A percentile compares a stretch with the other conserved stretches of the same genome.
Evolutionary conservation across 2,888 invertebrate genomes (phyloP).

Genomic region (Eupeodes latifasciatus): DNA sequence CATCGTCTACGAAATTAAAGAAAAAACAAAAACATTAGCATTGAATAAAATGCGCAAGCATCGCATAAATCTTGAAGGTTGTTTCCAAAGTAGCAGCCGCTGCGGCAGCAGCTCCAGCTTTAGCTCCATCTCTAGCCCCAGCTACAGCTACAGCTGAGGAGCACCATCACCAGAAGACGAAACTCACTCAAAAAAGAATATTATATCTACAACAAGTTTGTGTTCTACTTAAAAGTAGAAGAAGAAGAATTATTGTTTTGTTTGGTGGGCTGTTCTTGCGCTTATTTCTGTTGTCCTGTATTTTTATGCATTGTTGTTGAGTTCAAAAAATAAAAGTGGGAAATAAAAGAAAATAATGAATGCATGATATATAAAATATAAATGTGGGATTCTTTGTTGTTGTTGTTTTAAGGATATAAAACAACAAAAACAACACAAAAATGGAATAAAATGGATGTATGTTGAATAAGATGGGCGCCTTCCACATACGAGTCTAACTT

Average conservation of each 20-base stretch:
- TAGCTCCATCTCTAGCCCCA: no score
- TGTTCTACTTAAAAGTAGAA: slow-evolving; percentile 66
- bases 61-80: slow-evolving; percentile 75
- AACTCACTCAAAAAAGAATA: slow-evolving; percentile 39
- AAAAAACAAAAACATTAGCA: slow-evolving; percentile 28
- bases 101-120: slow-evolving; percentile 21
- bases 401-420: slow-evolving; percentile 7
- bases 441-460: neutral
- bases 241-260: slow-evolving; percentile 48
- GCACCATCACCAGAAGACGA: slow-evolving; percentile 24
- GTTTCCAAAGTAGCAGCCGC: slow-evolving; percentile 31
- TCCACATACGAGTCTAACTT: slow-evolving; percentile 58
- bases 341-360: slow-evolving; percentile 70
- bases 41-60: slow-evolving; percentile 74
- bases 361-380: slow-evolving; percentile 68
- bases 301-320: slow-evolving; percentile 64
- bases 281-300: slow-evolving; percentile 55
- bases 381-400: slow-evolving; percentile 63
- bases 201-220: slow-evolving; percentile 54
- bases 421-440: neutral
- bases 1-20: neutral
- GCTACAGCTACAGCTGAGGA: neutral
- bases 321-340: slow-evolving; percentile 65
- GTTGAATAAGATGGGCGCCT: slow-evolving; percentile 71
- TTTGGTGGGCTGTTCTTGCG: slow-evolving; percentile 32